These are phyloP conservation scores for Tetanocera ferruginea DNA, from an alignment of 2,888 invertebrate genomes.

Conservation along the genomic window DNA sequence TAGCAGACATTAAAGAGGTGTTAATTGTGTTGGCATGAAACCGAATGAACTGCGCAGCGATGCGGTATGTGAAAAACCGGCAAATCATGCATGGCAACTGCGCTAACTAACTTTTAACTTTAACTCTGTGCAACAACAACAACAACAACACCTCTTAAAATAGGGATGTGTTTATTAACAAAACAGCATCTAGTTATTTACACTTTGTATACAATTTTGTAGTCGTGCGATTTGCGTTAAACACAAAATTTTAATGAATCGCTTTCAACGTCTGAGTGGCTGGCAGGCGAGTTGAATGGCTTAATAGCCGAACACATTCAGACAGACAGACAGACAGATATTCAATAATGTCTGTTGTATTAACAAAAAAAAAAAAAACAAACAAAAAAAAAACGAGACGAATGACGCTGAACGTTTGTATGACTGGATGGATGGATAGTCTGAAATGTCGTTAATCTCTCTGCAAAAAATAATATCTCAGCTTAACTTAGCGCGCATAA, in stretches of 20 bases:
- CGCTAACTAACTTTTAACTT: background rate
- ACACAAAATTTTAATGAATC: background rate
- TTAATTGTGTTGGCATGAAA: slow-evolving; percentile 8
- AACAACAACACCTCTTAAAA: slow-evolving; percentile 61
- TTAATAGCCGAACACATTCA: background rate
- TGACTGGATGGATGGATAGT: background rate
- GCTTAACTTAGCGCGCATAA: slow-evolving; percentile 6
- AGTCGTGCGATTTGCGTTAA: background rate
- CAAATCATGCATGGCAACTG: slow-evolving; percentile 4
- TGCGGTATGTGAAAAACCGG: background rate
- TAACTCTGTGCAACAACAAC: slow-evolving; percentile 47
- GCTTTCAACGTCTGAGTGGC: background rate
- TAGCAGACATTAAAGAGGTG: slow-evolving; percentile 11
- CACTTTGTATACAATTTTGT: slow-evolving; percentile 16
- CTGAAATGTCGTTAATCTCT: background rate
- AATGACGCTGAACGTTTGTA: background rate
- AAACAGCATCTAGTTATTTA: slow-evolving; percentile 53
- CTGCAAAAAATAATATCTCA: slow-evolving; percentile 15
- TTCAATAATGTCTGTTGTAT: background rate
- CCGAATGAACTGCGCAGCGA: background rate
- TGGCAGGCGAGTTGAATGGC: background rate
- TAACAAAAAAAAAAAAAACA: background rate
- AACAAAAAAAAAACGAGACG: too few relatives aligned
- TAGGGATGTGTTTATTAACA: slow-evolving; percentile 58
- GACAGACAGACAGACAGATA: background rate